Base-by-base conservation (phyloP, 2,888 invertebrate genomes). In the Chrysolina haemoptera region DNA sequence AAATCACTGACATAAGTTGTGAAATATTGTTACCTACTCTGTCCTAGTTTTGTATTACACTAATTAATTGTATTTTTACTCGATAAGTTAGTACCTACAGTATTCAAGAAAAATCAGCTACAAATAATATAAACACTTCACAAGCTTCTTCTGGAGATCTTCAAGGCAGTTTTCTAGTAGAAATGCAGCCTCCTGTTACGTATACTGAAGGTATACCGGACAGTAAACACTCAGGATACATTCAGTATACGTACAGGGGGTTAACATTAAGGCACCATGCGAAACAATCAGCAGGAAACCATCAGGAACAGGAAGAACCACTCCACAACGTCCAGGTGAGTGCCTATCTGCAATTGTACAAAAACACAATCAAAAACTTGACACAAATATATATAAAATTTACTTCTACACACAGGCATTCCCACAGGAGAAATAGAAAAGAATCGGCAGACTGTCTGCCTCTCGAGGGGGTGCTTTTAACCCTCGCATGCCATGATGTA, bases 161-260 rank as follows among this genome's bases (percentile, higher is more conserved):
- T 20, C 43, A 11, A 20, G 66, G 66, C 35, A 48, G 50, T 48
- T 40, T 71, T 71, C 80, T 93, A 88, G 87, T 88, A 90, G 96
- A 83, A 87, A 86, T 96, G 95, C 93, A 93, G 93, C 95, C 96
- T 96, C 96, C 96, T 96, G 96, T 96, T 97, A 97, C 97, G 97
- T 97, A 97, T 97, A 97, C 96, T 96, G 96, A 97, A 97, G 96
- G 97, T 97, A 97, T 97, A 97, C 97, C 97, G 96, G 97, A 97
- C 94, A 95, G 90, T 92, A 93, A 91, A 94, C 96, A 96, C 96
- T 97, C 97, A 97, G 97, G 97, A 97, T 97, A 97, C 97, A 97
- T 97, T 97, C 96, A 97, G 97, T 97, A 97, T 97, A 97, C 97
- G 97, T 97, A 94, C 95, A 96, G 96, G 97, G 95, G 94, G 96